Conservation (phyloP, 2,113 vertebrate species). For the Mormyrus lacerda region DNA sequence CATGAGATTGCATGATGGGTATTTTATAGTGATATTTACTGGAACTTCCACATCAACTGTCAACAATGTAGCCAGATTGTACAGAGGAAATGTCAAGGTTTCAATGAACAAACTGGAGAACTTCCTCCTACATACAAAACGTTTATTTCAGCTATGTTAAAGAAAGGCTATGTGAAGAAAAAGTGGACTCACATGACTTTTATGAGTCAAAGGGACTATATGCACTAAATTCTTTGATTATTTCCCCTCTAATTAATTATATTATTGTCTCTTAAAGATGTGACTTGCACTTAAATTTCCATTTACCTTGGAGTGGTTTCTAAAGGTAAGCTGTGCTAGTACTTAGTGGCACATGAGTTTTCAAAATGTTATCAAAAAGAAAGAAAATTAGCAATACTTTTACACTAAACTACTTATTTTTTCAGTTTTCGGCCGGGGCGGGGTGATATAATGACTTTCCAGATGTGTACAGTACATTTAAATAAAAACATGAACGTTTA, state of each 20-base stretch:
- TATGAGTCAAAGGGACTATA: neutral
- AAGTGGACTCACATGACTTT: neutral
- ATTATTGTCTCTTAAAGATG: neutral
- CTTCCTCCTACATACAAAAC: neutral
- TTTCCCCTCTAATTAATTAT: neutral
- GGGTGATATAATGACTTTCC: neutral
- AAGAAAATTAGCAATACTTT: neutral
- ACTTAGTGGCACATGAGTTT: neutral
- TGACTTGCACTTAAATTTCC: neutral
- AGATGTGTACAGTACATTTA: neutral
- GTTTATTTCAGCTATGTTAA: neutral
- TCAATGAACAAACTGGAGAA: neutral
- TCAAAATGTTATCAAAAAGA: neutral
- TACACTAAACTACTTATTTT: neutral
- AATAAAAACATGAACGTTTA: neutral
- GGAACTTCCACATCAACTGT: neutral
- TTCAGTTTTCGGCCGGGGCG: neutral
- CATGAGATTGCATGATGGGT: neutral
- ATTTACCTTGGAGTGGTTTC: neutral
- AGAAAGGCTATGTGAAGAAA: neutral
- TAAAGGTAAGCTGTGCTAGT: neutral
- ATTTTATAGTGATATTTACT: neutral
- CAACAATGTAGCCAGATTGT: neutral
- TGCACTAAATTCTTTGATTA: neutral
- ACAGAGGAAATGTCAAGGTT: neutral